phyloP scores from a whole-genome alignment of 2,888 invertebrate species.

The Lacanobia oleracea region DNA sequence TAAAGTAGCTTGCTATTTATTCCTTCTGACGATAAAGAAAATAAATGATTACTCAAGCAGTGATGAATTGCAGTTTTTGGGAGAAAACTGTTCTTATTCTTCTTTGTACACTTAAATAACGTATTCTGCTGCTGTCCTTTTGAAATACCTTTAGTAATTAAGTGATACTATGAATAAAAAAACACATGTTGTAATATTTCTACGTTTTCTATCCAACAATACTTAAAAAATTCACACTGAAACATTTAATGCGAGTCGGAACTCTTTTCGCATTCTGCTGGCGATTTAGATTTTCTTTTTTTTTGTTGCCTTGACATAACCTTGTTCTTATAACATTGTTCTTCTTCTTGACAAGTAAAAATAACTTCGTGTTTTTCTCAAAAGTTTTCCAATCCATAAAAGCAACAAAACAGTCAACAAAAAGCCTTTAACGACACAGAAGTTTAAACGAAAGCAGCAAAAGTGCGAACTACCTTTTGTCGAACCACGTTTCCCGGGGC shows the following conservation, averaged over 20 bases:
- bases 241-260: neutral
- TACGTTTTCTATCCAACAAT: neutral
- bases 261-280: neutral
- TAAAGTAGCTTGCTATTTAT: neutral
- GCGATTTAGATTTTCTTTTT: neutral
- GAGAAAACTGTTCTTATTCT: too few relatives aligned
- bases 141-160: too few relatives aligned
- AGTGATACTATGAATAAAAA: too few relatives aligned
- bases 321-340: neutral
- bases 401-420: neutral
- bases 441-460: slow-evolving; percentile 39
- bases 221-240: neutral
- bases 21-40: neutral
- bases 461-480: slow-evolving; percentile 56
- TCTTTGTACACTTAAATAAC: too few relatives aligned
- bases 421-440: slow-evolving; percentile 13
- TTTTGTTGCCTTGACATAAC: neutral
- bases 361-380: neutral
- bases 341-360: neutral
- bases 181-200: too few relatives aligned
- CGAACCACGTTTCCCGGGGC: slow-evolving; percentile 63
- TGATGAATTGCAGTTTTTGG: too few relatives aligned
- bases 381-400: neutral
- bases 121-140: too few relatives aligned
- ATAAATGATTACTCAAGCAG: too few relatives aligned